Base-by-base conservation (phyloP, 2,888 invertebrate species). In the Danaus chrysippus region DNA sequence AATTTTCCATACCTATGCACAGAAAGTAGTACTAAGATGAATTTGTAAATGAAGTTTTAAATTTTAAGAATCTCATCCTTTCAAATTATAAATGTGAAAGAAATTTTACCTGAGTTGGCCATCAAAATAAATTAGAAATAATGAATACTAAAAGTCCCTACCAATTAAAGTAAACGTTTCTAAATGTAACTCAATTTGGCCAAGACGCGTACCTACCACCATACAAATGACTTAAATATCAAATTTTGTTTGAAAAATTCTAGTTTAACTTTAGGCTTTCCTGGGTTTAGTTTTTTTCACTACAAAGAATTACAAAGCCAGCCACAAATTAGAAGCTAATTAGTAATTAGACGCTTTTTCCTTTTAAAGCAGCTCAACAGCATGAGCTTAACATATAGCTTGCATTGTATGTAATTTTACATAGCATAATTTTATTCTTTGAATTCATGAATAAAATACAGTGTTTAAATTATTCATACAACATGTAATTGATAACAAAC, bases 281-380 rank as follows among this genome's bases (percentile, higher is more conserved):
- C 23, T 34, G 23, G 23, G 2, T 34, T 34, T 5, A 15, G 17
- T 49, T 17, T 17, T 15, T 49, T 49, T 49, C 49, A 49, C 10
- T 17, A 17, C 15, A 49, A 49, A 17, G 10, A 17, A 17, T 17
- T 10, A 49, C 49, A 49, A 49, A 49, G 17, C 15, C 15, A n/a
- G 10, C 49, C 49, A 49, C 49, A 49, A 49, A 49, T 17, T 49
- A 49, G 17, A 15, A 10, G 49, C 17, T 49, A 63, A 63, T 63
- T 59, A 63, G 52, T 56, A 56, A 63, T 59, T 46, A 59, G 44
- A 53, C 34, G 34, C 23, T 12, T 55, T 55, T 49, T 55, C 52
- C 58, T 55, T 58, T 52, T 23, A 53, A 34, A 55, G 62, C 9
- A 55, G 42, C 56, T 42, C 10, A 49, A 46, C n/a, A 17, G 10